Evolutionary conservation across 2,797 vertebrate species (phyloP), one percentile per base, ranked within the genome.

Genomic region (Brachyalestes nurse): DNA sequence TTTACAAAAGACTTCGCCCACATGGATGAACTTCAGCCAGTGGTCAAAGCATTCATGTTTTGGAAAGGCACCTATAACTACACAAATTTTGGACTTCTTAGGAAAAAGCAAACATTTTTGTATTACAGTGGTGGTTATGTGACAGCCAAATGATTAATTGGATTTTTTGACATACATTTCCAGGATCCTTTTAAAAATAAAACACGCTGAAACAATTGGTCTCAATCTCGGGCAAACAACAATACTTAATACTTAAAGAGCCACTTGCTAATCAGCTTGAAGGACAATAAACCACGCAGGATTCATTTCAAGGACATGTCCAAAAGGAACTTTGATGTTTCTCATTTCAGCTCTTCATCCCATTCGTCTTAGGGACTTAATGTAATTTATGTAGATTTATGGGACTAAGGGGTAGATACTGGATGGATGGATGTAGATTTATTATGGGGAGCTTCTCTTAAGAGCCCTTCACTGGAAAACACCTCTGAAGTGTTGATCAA

Each of bases 401-500:
- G n/a, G n/a, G n/a, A n/a, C n/a, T n/a, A n/a, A n/a, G n/a, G n/a
- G n/a, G n/a, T n/a, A n/a, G n/a, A n/a, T n/a, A n/a, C n/a, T n/a
- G n/a, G n/a, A n/a, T n/a, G n/a, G n/a, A n/a, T n/a, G n/a, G n/a
- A n/a, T n/a, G n/a, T n/a, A n/a, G n/a, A n/a, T 21, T 45, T 69
- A 61, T 40, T 53, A 70, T 74, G 61, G 47, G 23, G 40, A 75
- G 74, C 73, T 66, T 34, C 71, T 81, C 67, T 28, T 14, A 83
- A 75, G 25, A 75, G 72, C 57, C 57, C 57, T 83, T 93, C 90
- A 92, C 93, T 94, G 88, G 93, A 93, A 93, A 93, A 93, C 94
- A 92, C 94, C 93, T 95, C 94, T 93, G 92, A 94, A 93, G 93
- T 94, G 93, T 71, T 70, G 47, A 67, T 82, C 81, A 53, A 70